These are phyloP conservation scores for Ornithoptera alexandrae DNA, from an alignment of 2,888 invertebrate species.

Conservation along the genomic window DNA sequence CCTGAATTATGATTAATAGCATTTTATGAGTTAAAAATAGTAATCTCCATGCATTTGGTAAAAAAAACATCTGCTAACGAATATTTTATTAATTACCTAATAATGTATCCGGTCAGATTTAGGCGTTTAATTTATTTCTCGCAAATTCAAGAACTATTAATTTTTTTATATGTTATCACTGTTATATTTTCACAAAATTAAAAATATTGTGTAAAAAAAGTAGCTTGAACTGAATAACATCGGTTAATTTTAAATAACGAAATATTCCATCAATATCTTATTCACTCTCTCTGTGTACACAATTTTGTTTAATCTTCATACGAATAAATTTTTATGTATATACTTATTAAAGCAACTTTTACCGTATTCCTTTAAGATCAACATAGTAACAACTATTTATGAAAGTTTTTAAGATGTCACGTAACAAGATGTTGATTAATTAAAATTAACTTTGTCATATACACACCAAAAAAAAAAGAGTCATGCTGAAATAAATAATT, in stretches of 20 bases:
- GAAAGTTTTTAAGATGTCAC: constrained; percentile 10
- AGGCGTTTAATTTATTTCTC: too few relatives aligned
- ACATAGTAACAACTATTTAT: not conserved
- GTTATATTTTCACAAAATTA: too few relatives aligned
- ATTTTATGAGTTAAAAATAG: too few relatives aligned
- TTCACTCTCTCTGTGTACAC: not conserved
- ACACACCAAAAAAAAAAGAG: not conserved
- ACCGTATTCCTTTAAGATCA: not conserved
- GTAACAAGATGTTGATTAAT: constrained; percentile 19
- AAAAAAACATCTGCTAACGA: too few relatives aligned
- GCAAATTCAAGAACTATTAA: too few relatives aligned
- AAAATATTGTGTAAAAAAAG: too few relatives aligned
- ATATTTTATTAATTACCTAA: too few relatives aligned
- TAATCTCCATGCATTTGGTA: too few relatives aligned
- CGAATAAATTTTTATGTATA: constrained; percentile 24
- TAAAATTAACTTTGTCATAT: not conserved
- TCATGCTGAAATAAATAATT: not conserved
- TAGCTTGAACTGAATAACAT: not conserved
- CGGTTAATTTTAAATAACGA: not conserved
- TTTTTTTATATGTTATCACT: too few relatives aligned
- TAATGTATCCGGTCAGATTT: too few relatives aligned
- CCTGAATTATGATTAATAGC: too few relatives aligned
- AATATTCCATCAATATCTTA: not conserved
- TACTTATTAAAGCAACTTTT: constrained; percentile 13
- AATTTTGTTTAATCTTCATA: not conserved